Conservation (phyloP, 2,888 invertebrate genomes). For the Isotomurus palustris region DNA sequence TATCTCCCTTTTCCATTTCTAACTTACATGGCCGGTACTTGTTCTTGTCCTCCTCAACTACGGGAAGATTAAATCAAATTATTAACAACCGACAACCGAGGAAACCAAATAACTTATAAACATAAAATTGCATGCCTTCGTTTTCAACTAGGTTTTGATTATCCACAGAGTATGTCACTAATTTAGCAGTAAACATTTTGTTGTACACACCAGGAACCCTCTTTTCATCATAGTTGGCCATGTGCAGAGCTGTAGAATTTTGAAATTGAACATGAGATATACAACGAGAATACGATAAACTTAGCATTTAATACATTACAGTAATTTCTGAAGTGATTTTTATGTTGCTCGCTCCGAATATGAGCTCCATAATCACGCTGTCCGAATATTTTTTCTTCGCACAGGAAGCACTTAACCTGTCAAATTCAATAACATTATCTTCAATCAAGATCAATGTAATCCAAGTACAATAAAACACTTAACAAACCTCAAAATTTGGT, state of each 20-base stretch:
- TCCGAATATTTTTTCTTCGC: conserved; percentile 14
- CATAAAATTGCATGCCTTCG: not conserved
- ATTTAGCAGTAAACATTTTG: conserved; percentile 15
- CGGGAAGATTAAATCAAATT: not conserved
- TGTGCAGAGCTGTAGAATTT: conserved; percentile 16
- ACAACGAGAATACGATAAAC: not conserved
- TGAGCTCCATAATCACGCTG: conserved; percentile 27
- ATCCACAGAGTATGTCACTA: conserved; percentile 17
- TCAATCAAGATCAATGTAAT: not conserved
- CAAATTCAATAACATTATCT: not conserved
- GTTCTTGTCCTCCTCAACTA: not conserved
- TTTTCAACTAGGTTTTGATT: not conserved
- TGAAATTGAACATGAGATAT: not conserved
- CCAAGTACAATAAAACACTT: not conserved
- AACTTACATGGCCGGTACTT: not conserved
- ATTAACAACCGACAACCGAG: not conserved
- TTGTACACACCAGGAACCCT: not conserved
- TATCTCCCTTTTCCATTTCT: conserved; percentile 4
- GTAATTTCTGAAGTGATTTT: conserved; percentile 22
- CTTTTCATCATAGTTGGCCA: conserved; percentile 18
- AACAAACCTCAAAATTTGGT: conserved; percentile 23
- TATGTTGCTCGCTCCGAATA: conserved; percentile 24
- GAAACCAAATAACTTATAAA: not conserved
- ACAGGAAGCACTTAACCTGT: conserved; percentile 26
- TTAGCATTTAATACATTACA: conserved; percentile 11